Conservation (phyloP, 2,113 vertebrate genomes). For the Guaruba guarouba region DNA sequence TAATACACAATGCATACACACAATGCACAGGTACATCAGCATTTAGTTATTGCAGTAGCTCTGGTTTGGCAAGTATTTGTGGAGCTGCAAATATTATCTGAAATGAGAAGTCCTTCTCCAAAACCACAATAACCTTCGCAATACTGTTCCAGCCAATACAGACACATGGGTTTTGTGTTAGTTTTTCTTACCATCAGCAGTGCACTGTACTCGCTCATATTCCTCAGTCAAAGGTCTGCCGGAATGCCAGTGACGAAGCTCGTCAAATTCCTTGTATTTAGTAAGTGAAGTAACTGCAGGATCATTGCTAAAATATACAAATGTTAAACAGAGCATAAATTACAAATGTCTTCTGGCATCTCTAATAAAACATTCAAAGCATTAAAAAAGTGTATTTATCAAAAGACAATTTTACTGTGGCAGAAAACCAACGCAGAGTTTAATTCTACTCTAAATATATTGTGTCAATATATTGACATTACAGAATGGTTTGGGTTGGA, state of each 20-base stretch:
- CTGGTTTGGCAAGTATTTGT: not conserved
- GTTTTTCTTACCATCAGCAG: not conserved
- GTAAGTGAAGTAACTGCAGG: constrained; percentile 2
- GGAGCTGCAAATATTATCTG: not conserved
- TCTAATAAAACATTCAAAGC: not conserved
- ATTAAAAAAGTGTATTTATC: not conserved
- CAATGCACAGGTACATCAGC: not conserved
- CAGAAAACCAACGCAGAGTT: not conserved
- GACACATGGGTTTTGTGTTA: not conserved
- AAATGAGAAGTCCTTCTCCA: not conserved
- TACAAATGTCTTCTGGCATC: not conserved
- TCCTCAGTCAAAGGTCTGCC: constrained; percentile 46
- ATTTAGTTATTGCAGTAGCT: not conserved
- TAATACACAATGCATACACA: not conserved
- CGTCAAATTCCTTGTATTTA: constrained; percentile 41
- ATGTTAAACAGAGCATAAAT: not conserved
- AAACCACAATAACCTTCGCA: not conserved
- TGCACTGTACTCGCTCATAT: not conserved
- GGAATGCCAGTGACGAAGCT: constrained; percentile 57
- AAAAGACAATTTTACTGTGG: not conserved
- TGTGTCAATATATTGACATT: not conserved
- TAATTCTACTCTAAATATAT: not conserved
- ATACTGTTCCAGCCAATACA: not conserved
- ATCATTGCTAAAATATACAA: constrained; percentile 28
- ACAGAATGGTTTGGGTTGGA: not conserved